phyloP scores from a whole-genome alignment of 2,113 vertebrate species.

The Callipepla californica region DNA sequence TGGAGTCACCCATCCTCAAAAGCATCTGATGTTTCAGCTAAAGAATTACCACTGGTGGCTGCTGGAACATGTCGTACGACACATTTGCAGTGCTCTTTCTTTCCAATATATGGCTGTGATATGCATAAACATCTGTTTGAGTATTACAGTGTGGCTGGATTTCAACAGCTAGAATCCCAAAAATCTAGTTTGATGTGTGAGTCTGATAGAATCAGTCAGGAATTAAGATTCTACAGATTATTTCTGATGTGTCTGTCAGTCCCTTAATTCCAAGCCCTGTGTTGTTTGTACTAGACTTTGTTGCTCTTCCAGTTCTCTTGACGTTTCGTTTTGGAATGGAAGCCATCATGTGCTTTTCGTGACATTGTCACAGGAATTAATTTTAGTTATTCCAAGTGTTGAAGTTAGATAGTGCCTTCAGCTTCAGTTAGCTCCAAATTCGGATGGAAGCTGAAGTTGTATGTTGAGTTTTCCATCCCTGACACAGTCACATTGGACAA shows the following conservation, averaged over 20 bases:
- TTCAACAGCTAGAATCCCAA: background rate
- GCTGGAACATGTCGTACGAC: background rate
- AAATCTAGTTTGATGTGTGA: background rate
- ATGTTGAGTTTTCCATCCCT: background rate
- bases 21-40: background rate
- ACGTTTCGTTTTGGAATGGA: background rate
- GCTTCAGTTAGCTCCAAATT: background rate
- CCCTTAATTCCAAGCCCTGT: background rate
- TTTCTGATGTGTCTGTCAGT: background rate
- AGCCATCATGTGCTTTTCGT: background rate
- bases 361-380: background rate
- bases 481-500: background rate
- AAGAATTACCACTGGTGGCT: background rate
- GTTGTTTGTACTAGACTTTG: background rate
- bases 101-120: rapidly evolving
- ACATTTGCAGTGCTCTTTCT: background rate
- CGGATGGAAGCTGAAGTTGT: background rate
- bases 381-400: background rate
- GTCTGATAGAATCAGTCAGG: background rate
- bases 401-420: background rate
- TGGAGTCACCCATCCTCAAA: background rate
- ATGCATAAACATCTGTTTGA: background rate
- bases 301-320: background rate
- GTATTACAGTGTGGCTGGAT: background rate
- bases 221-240: background rate